phyloP scores from a whole-genome alignment of 2,888 invertebrate genomes.

The Scaptodrosophila latifasciaeformis region DNA sequence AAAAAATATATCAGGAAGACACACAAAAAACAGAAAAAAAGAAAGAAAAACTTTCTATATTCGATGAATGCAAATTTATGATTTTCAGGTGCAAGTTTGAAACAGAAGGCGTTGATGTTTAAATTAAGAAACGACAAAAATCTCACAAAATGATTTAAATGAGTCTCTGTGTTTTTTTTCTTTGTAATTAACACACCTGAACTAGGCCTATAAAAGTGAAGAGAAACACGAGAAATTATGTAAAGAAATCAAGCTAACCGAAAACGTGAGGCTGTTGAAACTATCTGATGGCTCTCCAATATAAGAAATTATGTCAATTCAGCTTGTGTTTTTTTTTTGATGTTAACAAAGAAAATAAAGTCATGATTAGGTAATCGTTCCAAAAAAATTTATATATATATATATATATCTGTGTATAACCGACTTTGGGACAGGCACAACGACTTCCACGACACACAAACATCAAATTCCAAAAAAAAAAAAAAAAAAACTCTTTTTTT shows the following conservation, averaged over 20 bases:
- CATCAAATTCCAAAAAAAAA: slow-evolving; percentile 34
- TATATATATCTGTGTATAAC: no score
- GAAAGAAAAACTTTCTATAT: slow-evolving; percentile 49
- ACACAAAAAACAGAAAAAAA: neutral
- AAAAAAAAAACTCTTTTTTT: neutral
- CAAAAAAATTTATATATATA: no score
- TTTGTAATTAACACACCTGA: neutral
- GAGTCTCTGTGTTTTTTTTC: no score
- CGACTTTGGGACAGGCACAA: no score
- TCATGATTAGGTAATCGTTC: slow-evolving; percentile 64
- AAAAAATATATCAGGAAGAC: neutral
- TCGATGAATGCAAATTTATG: slow-evolving; percentile 26
- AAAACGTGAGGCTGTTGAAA: neutral
- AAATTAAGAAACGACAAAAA: no score
- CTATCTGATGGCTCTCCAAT: neutral
- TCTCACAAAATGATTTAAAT: no score
- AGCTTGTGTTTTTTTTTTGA: slow-evolving; percentile 28
- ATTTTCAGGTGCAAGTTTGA: neutral
- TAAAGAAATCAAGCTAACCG: slow-evolving; percentile 17
- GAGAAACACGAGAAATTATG: slow-evolving; percentile 34
- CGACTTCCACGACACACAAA: slow-evolving; percentile 61
- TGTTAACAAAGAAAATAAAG: slow-evolving; percentile 36
- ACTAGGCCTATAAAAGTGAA: neutral
- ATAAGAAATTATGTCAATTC: slow-evolving; percentile 38
- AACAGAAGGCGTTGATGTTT: slow-evolving; percentile 29